Percentiles rank a stretch among this genome's conserved stretches.
Evolutionary conservation across 2,888 invertebrate species (phyloP).

Genomic region (Drosophila kambysellisi): DNA sequence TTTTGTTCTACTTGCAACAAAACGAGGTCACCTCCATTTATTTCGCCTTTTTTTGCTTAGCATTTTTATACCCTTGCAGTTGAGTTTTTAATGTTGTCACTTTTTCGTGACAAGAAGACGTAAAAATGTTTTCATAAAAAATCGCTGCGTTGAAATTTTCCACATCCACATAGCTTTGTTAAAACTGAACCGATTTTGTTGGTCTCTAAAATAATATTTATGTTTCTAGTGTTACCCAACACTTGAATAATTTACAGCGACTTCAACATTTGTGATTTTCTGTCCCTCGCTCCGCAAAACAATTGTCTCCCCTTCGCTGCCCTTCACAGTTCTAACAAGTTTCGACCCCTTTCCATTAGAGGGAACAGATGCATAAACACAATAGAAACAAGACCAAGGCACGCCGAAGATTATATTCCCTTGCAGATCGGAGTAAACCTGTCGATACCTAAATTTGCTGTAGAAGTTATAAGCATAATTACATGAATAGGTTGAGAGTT

Average conservation of each 20-base stretch:
- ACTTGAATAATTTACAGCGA: background rate
- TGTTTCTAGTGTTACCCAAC: background rate
- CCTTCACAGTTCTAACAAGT: constrained; percentile 53
- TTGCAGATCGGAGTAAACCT: background rate
- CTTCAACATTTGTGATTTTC: background rate
- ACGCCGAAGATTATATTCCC: background rate
- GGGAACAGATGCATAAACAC: constrained; percentile 48
- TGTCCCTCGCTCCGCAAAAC: background rate
- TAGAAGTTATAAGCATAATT: background rate
- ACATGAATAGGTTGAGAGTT: background rate
- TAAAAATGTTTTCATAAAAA: background rate
- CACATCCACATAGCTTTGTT: background rate
- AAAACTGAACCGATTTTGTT: background rate
- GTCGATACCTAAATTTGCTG: background rate
- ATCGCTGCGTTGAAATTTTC: background rate
- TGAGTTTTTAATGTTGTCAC: background rate
- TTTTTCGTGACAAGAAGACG: background rate
- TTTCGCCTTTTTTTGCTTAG: background rate
- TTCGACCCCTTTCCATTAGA: constrained; percentile 52
- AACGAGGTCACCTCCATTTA: background rate
- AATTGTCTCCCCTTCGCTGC: constrained; percentile 5
- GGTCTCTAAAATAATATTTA: background rate
- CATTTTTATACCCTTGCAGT: background rate
- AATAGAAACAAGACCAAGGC: background rate
- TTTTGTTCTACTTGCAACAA: background rate